Conservation (phyloP, 1,140 invertebrate genomes). For the Phenacoccus solenopsis region DNA sequence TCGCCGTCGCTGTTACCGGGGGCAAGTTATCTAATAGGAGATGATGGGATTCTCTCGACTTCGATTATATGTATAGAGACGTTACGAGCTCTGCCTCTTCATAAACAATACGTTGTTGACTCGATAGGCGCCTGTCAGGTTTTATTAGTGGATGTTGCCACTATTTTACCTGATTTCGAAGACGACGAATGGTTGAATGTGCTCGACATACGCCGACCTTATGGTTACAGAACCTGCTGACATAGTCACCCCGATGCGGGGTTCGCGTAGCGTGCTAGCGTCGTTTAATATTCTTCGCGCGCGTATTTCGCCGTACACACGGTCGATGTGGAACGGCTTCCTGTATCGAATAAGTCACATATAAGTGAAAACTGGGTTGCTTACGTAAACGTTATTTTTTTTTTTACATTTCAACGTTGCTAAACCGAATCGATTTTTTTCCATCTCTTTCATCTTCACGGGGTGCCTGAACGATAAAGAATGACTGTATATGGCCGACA, state of each 20-base stretch:
- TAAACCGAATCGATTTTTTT: background rate
- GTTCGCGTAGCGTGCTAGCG: too few relatives aligned
- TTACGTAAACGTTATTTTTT: constrained; percentile 9
- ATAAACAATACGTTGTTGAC: background rate
- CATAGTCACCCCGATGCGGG: too few relatives aligned
- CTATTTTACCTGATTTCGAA: too few relatives aligned
- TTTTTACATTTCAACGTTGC: background rate
- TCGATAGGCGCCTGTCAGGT: background rate
- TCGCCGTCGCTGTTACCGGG: too few relatives aligned
- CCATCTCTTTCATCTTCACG: background rate
- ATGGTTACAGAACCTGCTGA: too few relatives aligned
- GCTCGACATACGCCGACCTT: too few relatives aligned
- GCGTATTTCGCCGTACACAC: background rate
- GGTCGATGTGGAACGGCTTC: background rate
- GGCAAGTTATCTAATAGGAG: too few relatives aligned
- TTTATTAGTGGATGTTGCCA: too few relatives aligned
- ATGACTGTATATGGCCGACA: constrained; percentile 10
- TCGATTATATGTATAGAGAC: background rate
- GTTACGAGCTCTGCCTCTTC: background rate
- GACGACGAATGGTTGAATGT: too few relatives aligned
- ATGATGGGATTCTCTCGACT: too few relatives aligned
- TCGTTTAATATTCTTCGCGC: background rate
- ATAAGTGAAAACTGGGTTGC: constrained; percentile 14
- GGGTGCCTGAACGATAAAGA: constrained; percentile 3
- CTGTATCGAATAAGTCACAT: background rate